Evolutionary conservation across 2,888 invertebrate genomes (phyloP), one percentile per base, ranked within the genome.

Genomic region (Marronus borbonicus): DNA sequence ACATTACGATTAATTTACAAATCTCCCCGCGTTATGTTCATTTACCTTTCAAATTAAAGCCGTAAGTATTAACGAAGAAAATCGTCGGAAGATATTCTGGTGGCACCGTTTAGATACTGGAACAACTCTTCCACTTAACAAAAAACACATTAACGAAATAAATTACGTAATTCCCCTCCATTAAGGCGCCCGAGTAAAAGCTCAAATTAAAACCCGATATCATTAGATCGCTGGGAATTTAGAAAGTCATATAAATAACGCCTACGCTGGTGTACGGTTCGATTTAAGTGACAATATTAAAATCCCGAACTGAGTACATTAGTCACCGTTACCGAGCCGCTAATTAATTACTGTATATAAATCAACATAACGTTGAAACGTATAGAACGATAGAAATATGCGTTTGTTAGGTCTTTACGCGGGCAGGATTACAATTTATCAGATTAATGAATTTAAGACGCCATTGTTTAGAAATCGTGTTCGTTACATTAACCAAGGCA

Each of bases 161-260:
- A 74, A 74, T 74, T 74, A 74, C 60, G 28, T 44, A 60, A 49
- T 74, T 74, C 44, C 28, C 62, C 60, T 49, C 72, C 60, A 60
- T 74, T 60, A 44, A 58, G 17, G 20, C 24, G n/a, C 60, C 12
- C 20, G 14, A 74, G 60, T 60, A 74, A 74, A 60, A 74, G 60
- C 72, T 60, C 60, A 49, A 74, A 74, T 74, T 74, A 74, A 60
- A 60, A 74, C 60, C 14, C 72, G 60, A 74, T 74, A 74, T 74
- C 60, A 60, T 74, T 74, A 44, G 60, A 20, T 39, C 44, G 60
- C 28, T 24, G 62, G 28, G 72, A 74, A 74, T 74, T 74, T 74
- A 74, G 72, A 74, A 74, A 74, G 72, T 74, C 44, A n/a, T 60
- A 74, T 74, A 74, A 74, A 74, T 74, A 60, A 74, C 72, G 60